Evolutionary conservation across 1,140 invertebrate genomes (phyloP).

Genomic region (Drosophila ironensis): DNA sequence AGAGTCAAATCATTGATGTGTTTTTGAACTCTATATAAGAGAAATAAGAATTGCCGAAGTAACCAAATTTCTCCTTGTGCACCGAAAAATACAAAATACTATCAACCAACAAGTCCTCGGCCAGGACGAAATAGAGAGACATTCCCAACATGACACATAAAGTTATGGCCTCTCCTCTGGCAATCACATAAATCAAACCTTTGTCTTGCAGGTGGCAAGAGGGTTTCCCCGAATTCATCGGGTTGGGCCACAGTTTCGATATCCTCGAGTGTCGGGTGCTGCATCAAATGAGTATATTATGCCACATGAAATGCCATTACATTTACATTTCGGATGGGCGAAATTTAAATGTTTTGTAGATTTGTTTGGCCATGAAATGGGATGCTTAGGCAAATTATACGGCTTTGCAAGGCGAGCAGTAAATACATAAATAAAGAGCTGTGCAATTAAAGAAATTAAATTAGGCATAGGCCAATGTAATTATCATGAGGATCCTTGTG

Average conservation of each 20-base stretch:
- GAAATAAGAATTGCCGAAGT: too few relatives aligned
- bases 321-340: conserved; percentile 11
- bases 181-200: conserved; percentile 51
- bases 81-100: conserved; percentile 26
- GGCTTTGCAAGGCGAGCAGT: not conserved
- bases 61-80: not conserved
- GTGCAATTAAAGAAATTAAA: conserved; percentile 7
- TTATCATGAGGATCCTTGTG: not conserved
- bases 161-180: conserved; percentile 42
- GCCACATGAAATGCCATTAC: conserved; percentile 25
- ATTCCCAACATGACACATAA: conserved; percentile 40
- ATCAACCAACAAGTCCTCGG: conserved; percentile 4
- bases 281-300: conserved; percentile 47
- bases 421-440: not conserved
- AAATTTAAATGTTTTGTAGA: conserved; percentile 11
- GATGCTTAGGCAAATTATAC: not conserved
- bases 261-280: conserved; percentile 14
- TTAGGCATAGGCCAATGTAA: not conserved
- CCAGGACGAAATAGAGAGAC: conserved; percentile 22
- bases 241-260: not conserved
- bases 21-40: too few relatives aligned
- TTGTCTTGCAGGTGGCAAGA: conserved; percentile 38
- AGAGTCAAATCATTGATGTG: too few relatives aligned
- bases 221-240: not conserved
- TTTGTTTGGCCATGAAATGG: conserved; percentile 3